These are phyloP conservation scores for Cyaniris semiargus DNA, from an alignment of 2,888 invertebrate species.

Conservation along the genomic window DNA sequence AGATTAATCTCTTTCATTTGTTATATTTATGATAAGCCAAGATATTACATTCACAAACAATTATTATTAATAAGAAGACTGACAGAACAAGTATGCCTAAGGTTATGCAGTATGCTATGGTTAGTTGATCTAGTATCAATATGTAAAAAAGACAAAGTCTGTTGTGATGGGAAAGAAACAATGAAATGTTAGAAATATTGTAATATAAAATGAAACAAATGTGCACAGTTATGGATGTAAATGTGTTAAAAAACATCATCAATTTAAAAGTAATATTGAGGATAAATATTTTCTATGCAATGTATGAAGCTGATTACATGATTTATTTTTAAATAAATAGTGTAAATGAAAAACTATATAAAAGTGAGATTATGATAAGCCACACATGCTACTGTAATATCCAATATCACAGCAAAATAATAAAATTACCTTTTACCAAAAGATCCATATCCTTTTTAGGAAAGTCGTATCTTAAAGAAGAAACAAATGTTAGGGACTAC, in stretches of 20 bases:
- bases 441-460: conserved; percentile 36
- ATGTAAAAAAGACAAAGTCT: neutral
- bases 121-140: neutral
- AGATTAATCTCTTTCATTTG: neutral
- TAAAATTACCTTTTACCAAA: conserved; percentile 39
- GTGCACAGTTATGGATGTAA: neutral
- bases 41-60: no score
- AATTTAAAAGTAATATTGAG: no score
- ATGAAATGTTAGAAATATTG: neutral
- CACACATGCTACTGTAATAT: neutral
- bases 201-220: neutral
- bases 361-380: neutral
- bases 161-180: neutral
- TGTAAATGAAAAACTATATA: neutral
- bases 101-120: neutral
- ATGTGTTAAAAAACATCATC: neutral
- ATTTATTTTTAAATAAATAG: no score
- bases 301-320: no score
- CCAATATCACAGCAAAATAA: neutral
- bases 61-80: neutral
- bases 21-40: neutral
- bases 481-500: conserved; percentile 34
- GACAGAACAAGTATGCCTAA: neutral
- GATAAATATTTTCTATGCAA: no score
- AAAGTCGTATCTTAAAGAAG: conserved; percentile 38